phyloP scores from a whole-genome alignment of 2,797 vertebrate species.

The Lacerta bilineata region DNA sequence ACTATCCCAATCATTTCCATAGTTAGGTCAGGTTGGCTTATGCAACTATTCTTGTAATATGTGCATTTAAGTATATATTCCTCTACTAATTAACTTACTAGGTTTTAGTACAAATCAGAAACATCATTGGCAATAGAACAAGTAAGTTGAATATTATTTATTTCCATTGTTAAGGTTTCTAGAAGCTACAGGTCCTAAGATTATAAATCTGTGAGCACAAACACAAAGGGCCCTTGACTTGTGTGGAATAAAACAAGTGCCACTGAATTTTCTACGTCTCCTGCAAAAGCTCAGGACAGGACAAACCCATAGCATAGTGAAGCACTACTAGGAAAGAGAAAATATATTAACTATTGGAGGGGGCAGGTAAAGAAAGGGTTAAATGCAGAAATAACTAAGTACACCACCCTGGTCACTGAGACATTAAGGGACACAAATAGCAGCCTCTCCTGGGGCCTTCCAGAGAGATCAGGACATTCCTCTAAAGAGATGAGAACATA shows the following conservation, averaged over 20 bases:
- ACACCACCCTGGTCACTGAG: no score
- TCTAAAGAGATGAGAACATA: no score
- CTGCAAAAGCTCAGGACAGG: background rate
- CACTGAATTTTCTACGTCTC: background rate
- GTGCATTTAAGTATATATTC: background rate
- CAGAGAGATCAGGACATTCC: no score
- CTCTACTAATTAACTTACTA: background rate
- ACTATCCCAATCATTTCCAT: background rate
- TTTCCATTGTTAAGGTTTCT: background rate
- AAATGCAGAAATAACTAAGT: background rate
- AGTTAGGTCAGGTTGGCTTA: background rate
- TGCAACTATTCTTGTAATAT: background rate
- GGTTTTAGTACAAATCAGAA: background rate
- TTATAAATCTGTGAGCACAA: background rate
- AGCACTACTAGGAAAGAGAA: background rate
- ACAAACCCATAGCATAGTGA: background rate
- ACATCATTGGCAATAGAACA: background rate
- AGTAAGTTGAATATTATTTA: background rate
- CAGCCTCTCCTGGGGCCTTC: no score
- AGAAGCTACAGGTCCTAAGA: background rate
- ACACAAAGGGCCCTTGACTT: background rate
- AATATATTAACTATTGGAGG: background rate
- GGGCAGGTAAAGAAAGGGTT: background rate
- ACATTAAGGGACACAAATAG: no score
- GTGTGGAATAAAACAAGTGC: background rate